Conservation (phyloP, 2,113 vertebrate genomes). For the Prunella himalayana region DNA sequence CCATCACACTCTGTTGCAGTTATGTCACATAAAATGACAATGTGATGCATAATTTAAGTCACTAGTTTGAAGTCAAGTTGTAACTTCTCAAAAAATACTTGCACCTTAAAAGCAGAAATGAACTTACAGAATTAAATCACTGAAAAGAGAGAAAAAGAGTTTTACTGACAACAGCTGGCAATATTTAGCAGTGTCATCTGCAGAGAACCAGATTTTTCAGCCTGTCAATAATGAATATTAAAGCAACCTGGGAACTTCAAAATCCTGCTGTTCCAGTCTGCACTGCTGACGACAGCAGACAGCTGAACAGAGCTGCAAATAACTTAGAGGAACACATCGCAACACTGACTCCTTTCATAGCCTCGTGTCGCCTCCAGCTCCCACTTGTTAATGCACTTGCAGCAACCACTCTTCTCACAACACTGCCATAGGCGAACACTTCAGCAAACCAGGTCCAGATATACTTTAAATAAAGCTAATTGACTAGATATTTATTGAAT, state of each 20-base stretch:
- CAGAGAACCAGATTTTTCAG: neutral
- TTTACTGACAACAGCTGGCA: neutral
- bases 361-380: accelerated
- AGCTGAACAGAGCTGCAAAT: constrained; percentile 14
- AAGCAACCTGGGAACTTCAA: neutral
- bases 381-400: neutral
- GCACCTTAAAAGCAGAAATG: neutral
- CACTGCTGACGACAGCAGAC: neutral
- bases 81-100: neutral
- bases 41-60: neutral
- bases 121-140: neutral
- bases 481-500: neutral
- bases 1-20: neutral
- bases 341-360: constrained; percentile 42
- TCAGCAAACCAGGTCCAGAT: neutral
- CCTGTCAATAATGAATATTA: neutral
- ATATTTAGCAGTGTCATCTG: neutral
- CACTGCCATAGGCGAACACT: neutral
- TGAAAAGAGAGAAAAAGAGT: neutral
- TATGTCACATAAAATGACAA: neutral
- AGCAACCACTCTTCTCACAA: neutral
- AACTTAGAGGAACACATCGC: neutral
- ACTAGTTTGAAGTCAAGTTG: neutral
- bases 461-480: neutral
- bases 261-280: neutral